phyloP scores from a whole-genome alignment of 2,113 vertebrate species.

The Jacana jacana region DNA sequence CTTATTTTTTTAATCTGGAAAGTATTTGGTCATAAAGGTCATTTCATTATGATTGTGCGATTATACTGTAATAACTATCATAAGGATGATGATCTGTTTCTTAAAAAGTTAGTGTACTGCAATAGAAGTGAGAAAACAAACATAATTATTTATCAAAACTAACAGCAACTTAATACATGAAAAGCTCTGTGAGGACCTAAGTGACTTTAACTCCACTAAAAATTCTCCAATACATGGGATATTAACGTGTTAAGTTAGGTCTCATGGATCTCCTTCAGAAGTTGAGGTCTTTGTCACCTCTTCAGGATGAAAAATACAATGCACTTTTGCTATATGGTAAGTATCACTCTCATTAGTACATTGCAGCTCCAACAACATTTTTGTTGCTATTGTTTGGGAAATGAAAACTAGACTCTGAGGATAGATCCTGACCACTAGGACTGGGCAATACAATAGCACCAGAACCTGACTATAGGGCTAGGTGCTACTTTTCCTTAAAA shows the following conservation, averaged over 20 bases:
- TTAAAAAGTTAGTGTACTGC: neutral
- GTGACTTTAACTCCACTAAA: neutral
- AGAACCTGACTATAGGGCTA: neutral
- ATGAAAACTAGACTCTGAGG: neutral
- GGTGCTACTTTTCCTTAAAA: neutral
- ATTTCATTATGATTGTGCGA: neutral
- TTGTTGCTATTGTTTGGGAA: neutral
- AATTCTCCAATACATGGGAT: neutral
- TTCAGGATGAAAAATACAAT: neutral
- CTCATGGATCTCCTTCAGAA: neutral
- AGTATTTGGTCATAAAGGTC: neutral
- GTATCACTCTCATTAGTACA: neutral
- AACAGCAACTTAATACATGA: neutral
- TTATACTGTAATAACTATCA: neutral
- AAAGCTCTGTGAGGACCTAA: neutral
- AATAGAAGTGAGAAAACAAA: neutral
- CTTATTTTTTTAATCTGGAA: neutral
- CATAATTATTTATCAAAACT: neutral
- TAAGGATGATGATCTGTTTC: neutral
- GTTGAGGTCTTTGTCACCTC: neutral
- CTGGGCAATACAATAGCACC: neutral
- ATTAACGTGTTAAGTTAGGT: neutral
- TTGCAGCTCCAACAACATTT: neutral
- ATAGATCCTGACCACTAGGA: neutral
- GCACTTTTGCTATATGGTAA: neutral